phyloP scores from a whole-genome alignment of 53 echinoderm and acorn worm species.

The Crossaster papposus region DNA sequence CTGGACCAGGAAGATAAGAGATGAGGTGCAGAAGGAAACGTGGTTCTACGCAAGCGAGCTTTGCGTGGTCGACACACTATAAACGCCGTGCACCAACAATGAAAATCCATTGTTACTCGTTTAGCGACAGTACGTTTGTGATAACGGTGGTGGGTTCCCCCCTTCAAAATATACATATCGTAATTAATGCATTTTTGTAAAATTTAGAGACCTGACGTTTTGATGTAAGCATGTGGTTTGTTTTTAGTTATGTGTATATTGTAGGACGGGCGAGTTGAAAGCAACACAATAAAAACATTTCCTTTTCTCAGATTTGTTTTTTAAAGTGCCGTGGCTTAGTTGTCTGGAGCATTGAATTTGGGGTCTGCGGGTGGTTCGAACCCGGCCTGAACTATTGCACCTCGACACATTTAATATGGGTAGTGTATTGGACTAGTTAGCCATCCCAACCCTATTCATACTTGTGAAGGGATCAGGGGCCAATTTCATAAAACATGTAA shows the following conservation, averaged over 20 bases:
- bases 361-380: no score
- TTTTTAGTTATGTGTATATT: neutral
- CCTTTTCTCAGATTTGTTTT: neutral
- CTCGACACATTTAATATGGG: no score
- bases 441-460: no score
- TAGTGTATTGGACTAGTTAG: no score
- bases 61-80: neutral
- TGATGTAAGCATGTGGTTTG: neutral
- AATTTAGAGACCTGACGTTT: neutral
- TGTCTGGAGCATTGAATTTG: no score
- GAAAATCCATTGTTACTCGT: no score
- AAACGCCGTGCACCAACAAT: no score
- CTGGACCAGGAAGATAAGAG: slow-evolving; percentile 47
- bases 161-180: neutral
- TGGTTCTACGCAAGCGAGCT: neutral
- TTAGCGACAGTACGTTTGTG: no score
- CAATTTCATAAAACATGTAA: no score
- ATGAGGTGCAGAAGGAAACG: neutral
- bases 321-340: neutral
- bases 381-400: no score
- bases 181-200: neutral
- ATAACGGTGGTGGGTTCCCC: slow-evolving; percentile 37
- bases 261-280: neutral
- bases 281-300: neutral
- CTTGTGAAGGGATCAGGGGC: no score